Evolutionary conservation across 2,797 vertebrate species (phyloP).

Genomic region (Lateolabrax maculatus): DNA sequence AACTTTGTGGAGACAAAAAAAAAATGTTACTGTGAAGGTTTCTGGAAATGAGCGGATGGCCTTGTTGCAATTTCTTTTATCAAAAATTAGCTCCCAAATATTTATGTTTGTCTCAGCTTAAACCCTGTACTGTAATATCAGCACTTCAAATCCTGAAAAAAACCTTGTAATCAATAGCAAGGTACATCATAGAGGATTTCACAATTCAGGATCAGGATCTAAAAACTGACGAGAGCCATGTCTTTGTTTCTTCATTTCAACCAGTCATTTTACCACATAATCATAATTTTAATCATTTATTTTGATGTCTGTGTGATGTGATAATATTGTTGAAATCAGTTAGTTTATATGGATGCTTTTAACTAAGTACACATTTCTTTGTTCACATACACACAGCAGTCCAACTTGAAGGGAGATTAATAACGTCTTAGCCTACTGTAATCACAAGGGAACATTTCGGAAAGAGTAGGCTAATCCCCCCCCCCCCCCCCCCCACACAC

Average conservation of each 20-base stretch:
- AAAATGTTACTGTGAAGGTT: constrained; percentile 16
- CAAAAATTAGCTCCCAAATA: constrained; percentile 6
- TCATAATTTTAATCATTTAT: not conserved
- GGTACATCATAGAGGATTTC: not conserved
- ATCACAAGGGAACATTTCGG: constrained; percentile 52
- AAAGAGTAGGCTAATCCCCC: constrained; percentile 13
- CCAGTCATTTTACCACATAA: too few relatives aligned
- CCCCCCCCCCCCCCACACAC: too few relatives aligned
- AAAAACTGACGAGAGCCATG: not conserved
- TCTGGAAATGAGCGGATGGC: not conserved
- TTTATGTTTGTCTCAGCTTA: not conserved
- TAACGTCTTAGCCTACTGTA: constrained; percentile 25
- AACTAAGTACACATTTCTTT: too few relatives aligned
- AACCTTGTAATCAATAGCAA: not conserved
- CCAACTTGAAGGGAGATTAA: constrained; percentile 62
- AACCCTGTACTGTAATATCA: not conserved
- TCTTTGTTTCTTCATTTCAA: not conserved
- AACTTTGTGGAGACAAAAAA: constrained; percentile 28
- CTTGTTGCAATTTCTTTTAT: constrained; percentile 12
- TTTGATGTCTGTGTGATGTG: not conserved
- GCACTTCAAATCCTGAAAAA: not conserved
- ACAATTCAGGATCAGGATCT: too few relatives aligned
- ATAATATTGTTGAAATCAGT: not conserved
- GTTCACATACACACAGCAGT: not conserved
- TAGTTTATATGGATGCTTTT: too few relatives aligned